A percentile compares a stretch with the other conserved stretches of the same genome.
Evolutionary conservation across 2,888 invertebrate species (phyloP).

Genomic region (Agriotes lineatus): DNA sequence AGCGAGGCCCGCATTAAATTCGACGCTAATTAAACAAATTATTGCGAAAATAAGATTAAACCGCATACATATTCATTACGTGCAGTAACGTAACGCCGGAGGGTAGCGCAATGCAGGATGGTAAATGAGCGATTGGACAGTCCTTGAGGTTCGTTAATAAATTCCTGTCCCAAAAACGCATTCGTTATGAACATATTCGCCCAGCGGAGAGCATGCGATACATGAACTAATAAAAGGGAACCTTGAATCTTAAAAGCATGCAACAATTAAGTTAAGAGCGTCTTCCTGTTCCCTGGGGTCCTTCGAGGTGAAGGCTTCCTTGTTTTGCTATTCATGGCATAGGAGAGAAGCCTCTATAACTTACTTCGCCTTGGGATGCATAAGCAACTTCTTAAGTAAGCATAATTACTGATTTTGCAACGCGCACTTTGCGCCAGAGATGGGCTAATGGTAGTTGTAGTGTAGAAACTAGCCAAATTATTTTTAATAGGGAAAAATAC

Average conservation of each 20-base stretch:
- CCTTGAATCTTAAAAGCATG: conserved; percentile 17
- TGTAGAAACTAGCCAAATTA: too few relatives aligned
- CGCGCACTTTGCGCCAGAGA: background rate
- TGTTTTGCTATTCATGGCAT: conserved; percentile 5
- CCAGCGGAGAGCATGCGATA: background rate
- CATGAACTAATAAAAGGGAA: conserved; percentile 6
- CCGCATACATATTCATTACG: conserved; percentile 16
- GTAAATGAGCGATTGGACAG: conserved; percentile 5
- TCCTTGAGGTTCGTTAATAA: conserved; percentile 1
- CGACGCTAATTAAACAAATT: conserved; percentile 23
- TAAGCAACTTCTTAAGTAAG: background rate
- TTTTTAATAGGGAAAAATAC: too few relatives aligned
- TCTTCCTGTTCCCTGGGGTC: conserved; percentile 2
- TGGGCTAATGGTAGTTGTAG: too few relatives aligned
- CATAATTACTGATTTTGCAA: conserved; percentile 4
- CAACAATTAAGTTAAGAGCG: conserved; percentile 3
- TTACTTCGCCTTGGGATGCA: background rate
- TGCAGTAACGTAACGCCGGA: background rate
- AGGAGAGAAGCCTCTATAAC: too few relatives aligned
- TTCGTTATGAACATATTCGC: background rate
- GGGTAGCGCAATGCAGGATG: background rate
- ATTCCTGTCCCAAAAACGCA: background rate
- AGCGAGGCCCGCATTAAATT: conserved; percentile 12
- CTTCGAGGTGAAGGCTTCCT: conserved; percentile 6
- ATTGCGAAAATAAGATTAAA: conserved; percentile 32